Evolutionary conservation across 2,113 vertebrate species (phyloP), one percentile per base, ranked within the genome.

Genomic region (Elephas maximus): DNA sequence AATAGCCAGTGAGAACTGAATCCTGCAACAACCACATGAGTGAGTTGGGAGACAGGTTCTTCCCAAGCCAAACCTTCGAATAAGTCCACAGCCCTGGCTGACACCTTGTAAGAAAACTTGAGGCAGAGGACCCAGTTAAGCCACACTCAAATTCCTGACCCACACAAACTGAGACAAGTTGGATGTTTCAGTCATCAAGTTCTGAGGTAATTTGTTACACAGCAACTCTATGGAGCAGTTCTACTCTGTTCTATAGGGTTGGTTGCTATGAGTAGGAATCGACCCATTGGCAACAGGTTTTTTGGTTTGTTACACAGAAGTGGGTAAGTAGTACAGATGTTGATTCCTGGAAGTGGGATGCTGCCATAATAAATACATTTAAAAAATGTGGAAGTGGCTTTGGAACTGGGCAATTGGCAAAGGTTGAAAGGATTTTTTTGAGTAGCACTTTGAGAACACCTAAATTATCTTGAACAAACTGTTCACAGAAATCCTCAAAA

Each of bases 311-410:
- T 62, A 62, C 60, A 62, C 3, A 21, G 21, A 20, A 62, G 60
- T 20, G 91, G 60, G 65, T 74, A 80, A 73, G 51, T n/a, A 79
- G 37, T 14, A 79, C 18, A 95, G 60, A 91, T 57, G 53, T 17
- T 57, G 53, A 57, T 15, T 15, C 53, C 53, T 57, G 14, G 53
- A 57, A 57, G 53, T 57, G 53, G 53, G 20, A 11, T 51, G 33
- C 45, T 73, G 18, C 83, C 77, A 73, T 78, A 90, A 83, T 60
- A 93, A 96, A 90, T 51, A 67, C n/a, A n/a, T 82, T 62, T 8
- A 21, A 65, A 91, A 79, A 74, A 89, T 86, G 45, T 69, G 57
- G 26, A 17, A 71, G 45, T 17, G 62, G 33, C 33, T 94, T 92
- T 80, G 62, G 37, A 95, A 86, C 15, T 76, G 62, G 33, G 45